These are phyloP conservation scores for Conus canariensis DNA, from an alignment of 2,888 invertebrate genomes.

Conservation along the genomic window DNA sequence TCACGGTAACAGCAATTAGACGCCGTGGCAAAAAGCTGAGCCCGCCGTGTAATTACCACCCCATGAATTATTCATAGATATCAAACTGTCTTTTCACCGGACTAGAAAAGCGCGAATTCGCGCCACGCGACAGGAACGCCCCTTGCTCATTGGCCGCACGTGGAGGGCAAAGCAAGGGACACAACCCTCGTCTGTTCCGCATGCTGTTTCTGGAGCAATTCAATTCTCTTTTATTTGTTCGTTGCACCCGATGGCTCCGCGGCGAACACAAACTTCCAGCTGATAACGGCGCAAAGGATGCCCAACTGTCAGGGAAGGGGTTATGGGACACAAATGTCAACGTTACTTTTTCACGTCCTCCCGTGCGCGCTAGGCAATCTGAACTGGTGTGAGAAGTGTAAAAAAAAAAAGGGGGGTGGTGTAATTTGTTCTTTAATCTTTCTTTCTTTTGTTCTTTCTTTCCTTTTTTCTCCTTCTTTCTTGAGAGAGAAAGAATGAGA, in stretches of 20 bases:
- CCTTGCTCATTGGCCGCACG: constrained; percentile 20
- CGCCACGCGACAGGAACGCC: constrained; percentile 7
- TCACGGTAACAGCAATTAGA: constrained; percentile 40
- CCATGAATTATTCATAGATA: constrained; percentile 44
- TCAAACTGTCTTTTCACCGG: constrained; percentile 40
- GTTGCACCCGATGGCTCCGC: constrained; percentile 27
- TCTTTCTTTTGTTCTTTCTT: constrained; percentile 14
- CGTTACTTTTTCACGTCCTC: neutral
- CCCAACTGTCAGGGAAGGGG: constrained; percentile 5
- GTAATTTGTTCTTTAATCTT: constrained; percentile 32
- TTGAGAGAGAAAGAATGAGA: no score
- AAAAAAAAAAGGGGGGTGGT: no score
- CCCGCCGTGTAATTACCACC: constrained; percentile 42
- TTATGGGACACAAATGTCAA: neutral
- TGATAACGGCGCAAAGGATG: neutral
- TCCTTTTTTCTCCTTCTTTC: neutral
- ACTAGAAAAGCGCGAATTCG: constrained; percentile 9
- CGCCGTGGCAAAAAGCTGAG: constrained; percentile 28
- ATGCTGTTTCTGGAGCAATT: constrained; percentile 1
- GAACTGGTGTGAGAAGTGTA: no score
- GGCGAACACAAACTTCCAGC: constrained; percentile 23
- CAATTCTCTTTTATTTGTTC: constrained; percentile 32
- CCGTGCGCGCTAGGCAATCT: no score
- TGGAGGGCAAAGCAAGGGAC: constrained; percentile 24
- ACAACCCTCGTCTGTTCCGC: constrained; percentile 30